Conservation (phyloP, 37 sponge, comb jelly and placozoan species). For the Chondrosia reniformis region DNA sequence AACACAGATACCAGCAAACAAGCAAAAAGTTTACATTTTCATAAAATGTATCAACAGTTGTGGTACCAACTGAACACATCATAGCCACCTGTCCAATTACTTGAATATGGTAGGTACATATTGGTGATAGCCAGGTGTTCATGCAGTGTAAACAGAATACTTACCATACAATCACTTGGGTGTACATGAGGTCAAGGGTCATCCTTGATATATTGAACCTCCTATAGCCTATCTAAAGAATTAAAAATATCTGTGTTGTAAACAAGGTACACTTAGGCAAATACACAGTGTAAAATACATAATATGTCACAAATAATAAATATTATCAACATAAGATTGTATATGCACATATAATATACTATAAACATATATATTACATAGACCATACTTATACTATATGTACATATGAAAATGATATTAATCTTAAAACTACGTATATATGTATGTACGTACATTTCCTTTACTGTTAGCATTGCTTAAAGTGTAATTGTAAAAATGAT, state of each 20-base stretch:
- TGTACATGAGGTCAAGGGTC: neutral
- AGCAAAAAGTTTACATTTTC: too few relatives aligned
- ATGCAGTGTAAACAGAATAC: neutral
- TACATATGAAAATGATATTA: too few relatives aligned
- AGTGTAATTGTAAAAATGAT: too few relatives aligned
- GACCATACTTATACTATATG: too few relatives aligned
- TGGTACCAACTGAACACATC: neutral
- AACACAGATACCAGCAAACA: too few relatives aligned
- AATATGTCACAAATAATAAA: too few relatives aligned
- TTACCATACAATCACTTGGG: conserved; percentile 12
- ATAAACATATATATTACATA: too few relatives aligned
- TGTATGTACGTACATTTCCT: too few relatives aligned
- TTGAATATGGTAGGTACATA: neutral
- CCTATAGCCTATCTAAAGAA: conserved; percentile 9
- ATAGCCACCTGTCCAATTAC: neutral
- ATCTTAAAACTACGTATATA: too few relatives aligned
- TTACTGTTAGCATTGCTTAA: too few relatives aligned
- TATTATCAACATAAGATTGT: neutral
- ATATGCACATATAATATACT: neutral
- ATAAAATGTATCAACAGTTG: neutral
- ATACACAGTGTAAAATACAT: neutral
- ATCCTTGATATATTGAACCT: neutral
- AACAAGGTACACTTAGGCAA: neutral
- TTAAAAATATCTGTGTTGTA: neutral
- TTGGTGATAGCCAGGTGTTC: neutral